Evolutionary conservation across 2,113 vertebrate genomes (phyloP).

Genomic region (Varanus salvator): DNA sequence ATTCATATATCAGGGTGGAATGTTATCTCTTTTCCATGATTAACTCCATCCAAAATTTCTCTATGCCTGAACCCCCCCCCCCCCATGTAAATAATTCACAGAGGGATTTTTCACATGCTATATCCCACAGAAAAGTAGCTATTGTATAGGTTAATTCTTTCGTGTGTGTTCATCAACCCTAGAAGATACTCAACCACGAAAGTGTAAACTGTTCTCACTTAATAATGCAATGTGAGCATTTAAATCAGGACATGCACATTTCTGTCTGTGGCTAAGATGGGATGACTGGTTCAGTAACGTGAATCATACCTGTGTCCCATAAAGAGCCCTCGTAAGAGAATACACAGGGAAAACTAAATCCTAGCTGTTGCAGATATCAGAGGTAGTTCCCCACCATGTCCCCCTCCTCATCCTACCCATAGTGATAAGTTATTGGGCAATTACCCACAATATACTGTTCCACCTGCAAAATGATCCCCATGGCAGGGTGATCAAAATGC

Average conservation of each 20-base stretch:
- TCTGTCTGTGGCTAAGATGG: neutral
- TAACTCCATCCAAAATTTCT: neutral
- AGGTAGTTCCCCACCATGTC: neutral
- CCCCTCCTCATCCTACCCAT: neutral
- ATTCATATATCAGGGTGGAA: neutral
- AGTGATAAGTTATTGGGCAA: neutral
- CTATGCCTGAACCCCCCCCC: neutral
- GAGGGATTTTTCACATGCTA: neutral
- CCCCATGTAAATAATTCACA: neutral
- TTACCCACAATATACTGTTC: no score
- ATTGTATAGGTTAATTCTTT: neutral
- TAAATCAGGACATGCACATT: neutral
- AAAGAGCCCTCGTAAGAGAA: neutral
- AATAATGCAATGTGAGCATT: neutral
- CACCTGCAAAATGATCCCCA: neutral
- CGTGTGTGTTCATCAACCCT: neutral
- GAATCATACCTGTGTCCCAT: neutral
- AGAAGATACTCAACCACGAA: neutral
- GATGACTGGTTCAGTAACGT: neutral
- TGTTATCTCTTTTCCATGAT: neutral
- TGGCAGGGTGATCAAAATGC: neutral
- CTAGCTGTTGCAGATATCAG: neutral
- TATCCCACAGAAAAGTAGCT: neutral
- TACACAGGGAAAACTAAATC: neutral
- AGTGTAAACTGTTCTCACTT: neutral